Evolutionary conservation across 2,113 vertebrate genomes (phyloP).

Genomic region (Sinocyclocheilus maitianheensis): DNA sequence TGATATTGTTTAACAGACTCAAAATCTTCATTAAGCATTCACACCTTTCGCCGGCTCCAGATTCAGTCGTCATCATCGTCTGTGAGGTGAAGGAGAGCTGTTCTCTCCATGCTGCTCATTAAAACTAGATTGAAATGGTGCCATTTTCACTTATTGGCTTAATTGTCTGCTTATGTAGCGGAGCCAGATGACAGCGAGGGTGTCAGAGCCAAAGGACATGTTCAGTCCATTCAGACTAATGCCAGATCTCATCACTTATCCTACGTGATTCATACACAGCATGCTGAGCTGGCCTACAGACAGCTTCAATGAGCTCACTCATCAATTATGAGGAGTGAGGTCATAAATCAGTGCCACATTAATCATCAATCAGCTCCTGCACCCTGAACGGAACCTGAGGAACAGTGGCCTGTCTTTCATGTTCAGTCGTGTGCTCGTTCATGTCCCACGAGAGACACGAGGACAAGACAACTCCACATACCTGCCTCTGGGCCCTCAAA

Average conservation of each 20-base stretch:
- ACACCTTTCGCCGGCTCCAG: constrained; percentile 36
- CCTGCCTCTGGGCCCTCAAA: constrained; percentile 12
- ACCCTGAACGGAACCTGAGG: constrained; percentile 29
- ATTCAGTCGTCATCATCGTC: constrained; percentile 61
- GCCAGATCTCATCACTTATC: constrained; percentile 62
- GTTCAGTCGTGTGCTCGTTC: background rate
- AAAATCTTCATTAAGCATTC: constrained; percentile 14
- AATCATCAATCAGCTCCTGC: constrained; percentile 69
- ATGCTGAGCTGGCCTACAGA: constrained; percentile 70
- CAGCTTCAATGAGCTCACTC: constrained; percentile 69
- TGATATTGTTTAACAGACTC: background rate
- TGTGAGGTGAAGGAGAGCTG: constrained; percentile 60
- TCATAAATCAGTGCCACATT: constrained; percentile 66
- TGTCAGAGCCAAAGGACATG: constrained; percentile 68
- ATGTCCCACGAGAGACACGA: background rate
- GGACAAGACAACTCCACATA: background rate
- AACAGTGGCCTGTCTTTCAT: constrained; percentile 41
- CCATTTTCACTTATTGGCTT: constrained; percentile 74
- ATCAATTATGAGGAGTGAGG: constrained; percentile 69
- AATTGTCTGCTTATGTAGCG: constrained; percentile 75
- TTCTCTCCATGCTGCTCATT: constrained; percentile 70
- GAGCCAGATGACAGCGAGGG: constrained; percentile 70
- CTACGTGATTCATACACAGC: constrained; percentile 60
- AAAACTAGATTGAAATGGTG: constrained; percentile 72
- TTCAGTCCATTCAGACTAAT: constrained; percentile 55